Conservation (phyloP, 1,140 invertebrate species). For the Calosoma granatense region DNA sequence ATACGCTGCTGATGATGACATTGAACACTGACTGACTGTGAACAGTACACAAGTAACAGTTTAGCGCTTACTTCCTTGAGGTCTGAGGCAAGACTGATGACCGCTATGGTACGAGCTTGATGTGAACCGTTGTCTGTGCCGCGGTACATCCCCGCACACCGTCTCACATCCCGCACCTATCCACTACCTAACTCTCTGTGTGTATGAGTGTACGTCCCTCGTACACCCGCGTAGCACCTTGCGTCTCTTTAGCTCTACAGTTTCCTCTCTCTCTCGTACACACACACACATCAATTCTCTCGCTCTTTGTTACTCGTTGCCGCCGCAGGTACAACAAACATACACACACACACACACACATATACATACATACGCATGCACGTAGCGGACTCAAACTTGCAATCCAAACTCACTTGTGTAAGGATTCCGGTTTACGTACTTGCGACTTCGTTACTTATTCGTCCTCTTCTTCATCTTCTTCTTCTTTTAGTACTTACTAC, state of each 20-base stretch:
- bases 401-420: not conserved
- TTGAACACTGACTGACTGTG: not conserved
- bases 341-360: no score
- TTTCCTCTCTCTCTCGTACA: no score
- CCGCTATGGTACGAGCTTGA: not conserved
- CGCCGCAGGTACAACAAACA: no score
- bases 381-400: no score
- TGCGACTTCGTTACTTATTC: no score
- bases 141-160: not conserved
- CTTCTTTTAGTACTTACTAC: no score
- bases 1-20: not conserved
- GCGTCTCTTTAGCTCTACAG: no score
- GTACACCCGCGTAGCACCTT: no score
- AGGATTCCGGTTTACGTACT: not conserved
- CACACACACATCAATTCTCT: no score
- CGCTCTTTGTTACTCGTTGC: no score
- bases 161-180: not conserved
- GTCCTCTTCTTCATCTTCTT: no score
- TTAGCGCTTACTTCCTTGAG: not conserved
- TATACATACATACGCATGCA: no score
- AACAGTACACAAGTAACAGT: not conserved
- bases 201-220: not conserved
- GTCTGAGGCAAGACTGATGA: slow-evolving; percentile 1
- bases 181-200: not conserved
- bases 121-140: slow-evolving; percentile 5